phyloP scores from a whole-genome alignment of 2,113 vertebrate species.

The Motacilla alba region DNA sequence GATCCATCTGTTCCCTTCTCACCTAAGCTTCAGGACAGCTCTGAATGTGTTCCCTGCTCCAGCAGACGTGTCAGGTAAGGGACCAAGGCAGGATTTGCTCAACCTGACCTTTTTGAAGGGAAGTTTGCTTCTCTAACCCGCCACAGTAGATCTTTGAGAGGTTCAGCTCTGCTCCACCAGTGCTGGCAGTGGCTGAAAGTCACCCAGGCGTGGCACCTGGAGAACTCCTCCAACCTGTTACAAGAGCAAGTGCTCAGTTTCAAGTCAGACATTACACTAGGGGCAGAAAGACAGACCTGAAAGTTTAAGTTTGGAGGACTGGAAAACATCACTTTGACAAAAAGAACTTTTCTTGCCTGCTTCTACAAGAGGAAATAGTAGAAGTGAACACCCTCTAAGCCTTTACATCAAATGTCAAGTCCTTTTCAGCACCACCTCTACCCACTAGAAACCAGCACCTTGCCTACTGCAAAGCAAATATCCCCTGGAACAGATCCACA shows the following conservation, averaged over 20 bases:
- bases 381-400: neutral
- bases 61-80: neutral
- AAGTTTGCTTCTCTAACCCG: neutral
- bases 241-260: neutral
- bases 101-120: neutral
- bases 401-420: neutral
- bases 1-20: neutral
- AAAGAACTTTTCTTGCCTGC: neutral
- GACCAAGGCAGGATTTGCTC: neutral
- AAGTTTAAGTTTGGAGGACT: neutral
- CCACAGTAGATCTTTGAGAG: neutral
- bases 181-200: neutral
- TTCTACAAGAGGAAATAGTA: neutral
- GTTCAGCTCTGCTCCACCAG: neutral
- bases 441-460: neutral
- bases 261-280: neutral
- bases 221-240: neutral
- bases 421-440: neutral
- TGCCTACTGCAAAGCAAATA: neutral
- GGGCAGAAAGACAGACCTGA: neutral
- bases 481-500: neutral
- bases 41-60: accelerated
- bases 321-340: neutral
- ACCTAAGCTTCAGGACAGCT: neutral
- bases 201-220: neutral